phyloP scores from a whole-genome alignment of 2,113 vertebrate species.

The Malurus cyaneus region DNA sequence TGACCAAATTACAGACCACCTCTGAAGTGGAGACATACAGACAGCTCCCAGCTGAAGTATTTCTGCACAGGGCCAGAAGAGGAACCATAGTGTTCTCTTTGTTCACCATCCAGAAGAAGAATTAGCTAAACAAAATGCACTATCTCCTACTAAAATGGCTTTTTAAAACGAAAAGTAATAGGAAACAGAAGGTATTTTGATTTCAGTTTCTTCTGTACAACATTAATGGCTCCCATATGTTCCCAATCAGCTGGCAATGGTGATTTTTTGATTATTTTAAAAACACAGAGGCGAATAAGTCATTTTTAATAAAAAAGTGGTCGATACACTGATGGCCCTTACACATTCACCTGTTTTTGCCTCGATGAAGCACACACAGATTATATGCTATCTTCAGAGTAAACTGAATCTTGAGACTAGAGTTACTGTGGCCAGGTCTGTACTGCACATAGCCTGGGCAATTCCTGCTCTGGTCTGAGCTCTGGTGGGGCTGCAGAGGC shows the following conservation, averaged over 20 bases:
- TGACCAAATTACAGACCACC: background rate
- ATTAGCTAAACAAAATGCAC: background rate
- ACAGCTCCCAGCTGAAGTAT: background rate
- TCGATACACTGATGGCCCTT: background rate
- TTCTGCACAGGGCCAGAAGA: background rate
- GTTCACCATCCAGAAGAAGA: background rate
- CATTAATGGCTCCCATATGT: background rate
- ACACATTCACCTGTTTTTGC: background rate
- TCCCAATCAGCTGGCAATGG: background rate
- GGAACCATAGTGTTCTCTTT: background rate
- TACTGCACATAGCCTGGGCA: background rate
- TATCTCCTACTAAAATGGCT: conserved; percentile 7
- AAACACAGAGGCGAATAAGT: background rate
- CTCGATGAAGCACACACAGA: background rate
- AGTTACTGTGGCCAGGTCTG: background rate
- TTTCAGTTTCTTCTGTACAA: background rate
- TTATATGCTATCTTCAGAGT: background rate
- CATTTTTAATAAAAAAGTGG: background rate
- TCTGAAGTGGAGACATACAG: background rate
- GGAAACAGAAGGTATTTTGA: conserved; percentile 30
- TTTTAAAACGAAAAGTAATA: conserved; percentile 40
- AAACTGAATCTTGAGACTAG: background rate
- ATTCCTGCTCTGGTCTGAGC: background rate
- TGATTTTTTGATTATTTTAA: background rate
- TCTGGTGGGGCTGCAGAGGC: background rate